phyloP scores from a whole-genome alignment of 2,888 invertebrate genomes.

The Tiliacea citrago region DNA sequence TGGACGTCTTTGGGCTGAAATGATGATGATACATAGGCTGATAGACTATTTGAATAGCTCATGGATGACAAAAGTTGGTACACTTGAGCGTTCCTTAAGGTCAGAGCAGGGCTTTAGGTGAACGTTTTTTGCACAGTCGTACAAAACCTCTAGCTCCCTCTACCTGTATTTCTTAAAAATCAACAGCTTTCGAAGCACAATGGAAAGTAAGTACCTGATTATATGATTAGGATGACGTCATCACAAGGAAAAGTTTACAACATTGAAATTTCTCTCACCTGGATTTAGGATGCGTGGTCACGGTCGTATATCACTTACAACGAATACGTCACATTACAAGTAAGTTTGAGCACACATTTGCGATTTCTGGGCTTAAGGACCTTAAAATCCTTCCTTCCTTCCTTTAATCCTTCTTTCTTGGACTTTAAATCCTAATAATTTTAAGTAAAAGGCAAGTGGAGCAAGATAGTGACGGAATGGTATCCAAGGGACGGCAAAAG shows the following conservation, averaged over 20 bases:
- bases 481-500: no score
- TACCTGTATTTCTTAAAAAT: background rate
- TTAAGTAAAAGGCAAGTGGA: no score
- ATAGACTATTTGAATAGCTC: background rate
- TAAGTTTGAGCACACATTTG: slow-evolving; percentile 25
- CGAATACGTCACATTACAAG: slow-evolving; percentile 23
- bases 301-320: slow-evolving; percentile 27
- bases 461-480: no score
- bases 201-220: slow-evolving; percentile 23
- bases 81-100: background rate
- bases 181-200: slow-evolving; percentile 1
- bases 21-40: no score
- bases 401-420: no score
- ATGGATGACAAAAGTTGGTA: background rate
- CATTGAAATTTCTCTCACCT: slow-evolving; percentile 54
- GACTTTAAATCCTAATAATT: no score
- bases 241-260: slow-evolving; percentile 40
- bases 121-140: background rate
- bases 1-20: no score
- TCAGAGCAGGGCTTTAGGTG: background rate
- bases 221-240: slow-evolving; percentile 43
- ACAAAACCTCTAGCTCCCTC: background rate
- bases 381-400: no score
- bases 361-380: background rate
- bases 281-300: slow-evolving; percentile 53